phyloP scores from a whole-genome alignment of 2,113 vertebrate genomes.

The Boulengeromyrus knoepffleri region DNA sequence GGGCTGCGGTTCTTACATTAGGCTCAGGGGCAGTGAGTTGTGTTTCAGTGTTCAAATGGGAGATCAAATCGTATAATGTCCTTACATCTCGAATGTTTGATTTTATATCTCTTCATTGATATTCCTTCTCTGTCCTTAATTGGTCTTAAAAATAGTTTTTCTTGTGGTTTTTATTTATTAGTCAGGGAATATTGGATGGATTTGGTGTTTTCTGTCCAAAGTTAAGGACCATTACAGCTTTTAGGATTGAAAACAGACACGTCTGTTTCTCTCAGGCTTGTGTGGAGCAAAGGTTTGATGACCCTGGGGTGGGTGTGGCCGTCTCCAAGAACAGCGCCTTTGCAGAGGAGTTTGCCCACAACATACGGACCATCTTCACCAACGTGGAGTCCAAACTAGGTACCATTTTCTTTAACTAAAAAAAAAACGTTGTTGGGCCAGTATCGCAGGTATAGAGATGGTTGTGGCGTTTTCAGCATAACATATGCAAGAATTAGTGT shows the following conservation, averaged over 20 bases:
- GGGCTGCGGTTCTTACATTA: neutral
- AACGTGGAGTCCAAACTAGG: conserved; percentile 89
- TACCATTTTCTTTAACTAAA: conserved; percentile 34
- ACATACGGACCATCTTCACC: conserved; percentile 82
- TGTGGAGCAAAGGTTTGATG: conserved; percentile 94
- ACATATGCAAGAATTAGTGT: neutral
- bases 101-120: neutral
- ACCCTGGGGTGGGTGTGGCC: conserved; percentile 72
- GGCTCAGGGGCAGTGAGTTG: too few species aligned
- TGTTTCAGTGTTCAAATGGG: neutral
- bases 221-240: neutral
- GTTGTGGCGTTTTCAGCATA: neutral
- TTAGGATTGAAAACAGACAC: neutral
- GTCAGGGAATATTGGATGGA: neutral
- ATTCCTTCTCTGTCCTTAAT: neutral
- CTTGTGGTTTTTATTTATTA: neutral
- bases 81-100: neutral
- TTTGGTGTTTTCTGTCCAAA: neutral
- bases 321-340: conserved; percentile 90
- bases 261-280: conserved; percentile 64
- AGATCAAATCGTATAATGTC: neutral
- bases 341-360: conserved; percentile 88
- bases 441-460: neutral
- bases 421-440: neutral
- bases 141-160: neutral